phyloP scores from a whole-genome alignment of 2,113 vertebrate species.

The Charadrius vociferus region DNA sequence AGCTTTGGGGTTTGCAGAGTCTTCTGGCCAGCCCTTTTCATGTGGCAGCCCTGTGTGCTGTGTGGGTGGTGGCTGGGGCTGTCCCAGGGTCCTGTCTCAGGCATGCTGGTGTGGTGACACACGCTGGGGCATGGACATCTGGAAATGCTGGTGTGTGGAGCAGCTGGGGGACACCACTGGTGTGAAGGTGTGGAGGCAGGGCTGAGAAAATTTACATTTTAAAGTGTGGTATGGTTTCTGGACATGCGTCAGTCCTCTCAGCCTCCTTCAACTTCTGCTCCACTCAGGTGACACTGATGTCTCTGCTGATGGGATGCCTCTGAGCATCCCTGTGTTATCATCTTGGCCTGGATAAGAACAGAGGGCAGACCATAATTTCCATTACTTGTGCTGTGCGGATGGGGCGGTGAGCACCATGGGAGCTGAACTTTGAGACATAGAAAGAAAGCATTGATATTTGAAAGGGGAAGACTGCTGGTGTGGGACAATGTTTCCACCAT shows the following conservation, averaged over 20 bases:
- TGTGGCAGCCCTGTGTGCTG: not conserved
- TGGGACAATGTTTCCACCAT: not conserved
- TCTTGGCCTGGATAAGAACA: not conserved
- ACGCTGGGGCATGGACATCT: not conserved
- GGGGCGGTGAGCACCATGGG: too few relatives aligned
- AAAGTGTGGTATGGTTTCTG: not conserved
- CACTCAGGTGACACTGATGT: not conserved
- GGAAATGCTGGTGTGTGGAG: fast-evolving
- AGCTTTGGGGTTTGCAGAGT: not conserved
- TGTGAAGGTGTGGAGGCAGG: not conserved
- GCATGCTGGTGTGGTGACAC: not conserved
- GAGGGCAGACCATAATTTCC: not conserved
- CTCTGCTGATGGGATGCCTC: not conserved
- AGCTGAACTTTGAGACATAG: not conserved
- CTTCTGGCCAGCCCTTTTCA: not conserved
- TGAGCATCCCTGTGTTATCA: not conserved
- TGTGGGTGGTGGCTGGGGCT: not conserved
- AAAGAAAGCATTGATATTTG: not conserved
- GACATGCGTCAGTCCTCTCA: fast-evolving
- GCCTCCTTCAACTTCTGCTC: not conserved
- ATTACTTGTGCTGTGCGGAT: not conserved
- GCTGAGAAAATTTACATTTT: not conserved
- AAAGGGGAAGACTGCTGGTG: not conserved
- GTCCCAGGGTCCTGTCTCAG: not conserved
- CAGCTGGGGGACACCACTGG: not conserved